Evolutionary conservation across 2,797 vertebrate species (phyloP), one percentile per base, ranked within the genome.

Genomic region (Corythornis leucogaster): DNA sequence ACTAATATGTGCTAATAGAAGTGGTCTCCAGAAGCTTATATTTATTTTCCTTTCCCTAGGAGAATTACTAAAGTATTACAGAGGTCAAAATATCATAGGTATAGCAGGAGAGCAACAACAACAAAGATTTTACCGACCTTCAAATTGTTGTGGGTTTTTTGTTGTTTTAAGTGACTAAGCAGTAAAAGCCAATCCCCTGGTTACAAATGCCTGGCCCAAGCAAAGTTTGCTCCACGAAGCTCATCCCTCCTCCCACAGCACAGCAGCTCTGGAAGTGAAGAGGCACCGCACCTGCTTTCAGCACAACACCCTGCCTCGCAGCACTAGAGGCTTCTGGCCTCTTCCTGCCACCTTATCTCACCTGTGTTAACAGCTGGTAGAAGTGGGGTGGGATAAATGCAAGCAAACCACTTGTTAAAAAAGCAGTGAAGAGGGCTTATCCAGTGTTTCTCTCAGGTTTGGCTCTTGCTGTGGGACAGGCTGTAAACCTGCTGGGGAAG

Each of bases 81-180:
- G 40, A 38, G 48, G 24, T 85, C 53, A 59, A 74, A 68, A 78
- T 50, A 66, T 58, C 58, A 35, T 12, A n/a, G 5, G 7, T 40
- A 24, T 5, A 59, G 46, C 33, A 80, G 33, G 28, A 92, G 22
- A 78, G 21, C 51, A 54, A 6, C 33, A 68, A 24, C 43, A 66
- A 33, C 38, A 70, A 63, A 85, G 54, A 64, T 50, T 64, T 80
- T 55, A 11, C n/a, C 9, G 40, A 42, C 28, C 57, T 83, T 89
- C 22, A 18, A n/a, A 19, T 1, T 61, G 16, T 1, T 57, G 19
- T 0, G 13, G 0, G 42, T 69, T 50, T 73, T 0, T 45, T 76
- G 46, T 51, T 26, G 48, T 50, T 69, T 85, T 62, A 48, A 33
- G 14, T 38, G 48, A 4, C 30, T 54, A 21, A 62, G 45, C n/a